Conservation (phyloP, 2,113 vertebrate species). For the Trogon melanurus region DNA sequence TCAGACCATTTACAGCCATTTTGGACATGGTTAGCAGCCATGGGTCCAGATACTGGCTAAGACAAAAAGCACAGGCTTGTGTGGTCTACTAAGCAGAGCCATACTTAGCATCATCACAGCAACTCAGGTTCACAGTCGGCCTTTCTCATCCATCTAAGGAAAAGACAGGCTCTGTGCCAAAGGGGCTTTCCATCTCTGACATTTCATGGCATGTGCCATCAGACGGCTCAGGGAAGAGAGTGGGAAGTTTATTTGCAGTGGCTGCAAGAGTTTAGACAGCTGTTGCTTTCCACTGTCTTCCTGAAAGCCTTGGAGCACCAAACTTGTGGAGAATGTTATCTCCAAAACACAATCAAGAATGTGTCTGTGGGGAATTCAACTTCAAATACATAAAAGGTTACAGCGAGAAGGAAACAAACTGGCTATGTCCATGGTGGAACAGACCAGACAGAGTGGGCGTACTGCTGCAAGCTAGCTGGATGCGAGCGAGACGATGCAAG, state of each 20-base stretch:
- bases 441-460: neutral
- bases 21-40: rapidly evolving
- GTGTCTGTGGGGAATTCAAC: neutral
- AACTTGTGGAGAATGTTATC: neutral
- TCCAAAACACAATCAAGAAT: neutral
- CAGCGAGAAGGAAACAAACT: neutral
- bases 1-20: neutral
- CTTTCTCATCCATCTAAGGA: neutral
- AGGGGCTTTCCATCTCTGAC: neutral
- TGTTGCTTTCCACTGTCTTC: neutral
- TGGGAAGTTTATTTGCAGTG: slow-evolving; percentile 3
- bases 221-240: neutral
- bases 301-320: neutral
- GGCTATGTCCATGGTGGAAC: neutral
- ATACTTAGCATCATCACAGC: neutral
- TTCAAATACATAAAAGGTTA: neutral
- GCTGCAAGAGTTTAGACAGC: slow-evolving; percentile 21
- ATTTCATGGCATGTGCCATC: neutral
- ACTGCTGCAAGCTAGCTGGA: neutral
- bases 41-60: neutral
- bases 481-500: neutral
- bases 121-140: neutral
- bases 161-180: neutral
- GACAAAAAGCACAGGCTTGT: neutral
- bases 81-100: neutral